Base-by-base conservation (phyloP, 53 echinoderm and acorn worm genomes). In the Astropecten irregularis region DNA sequence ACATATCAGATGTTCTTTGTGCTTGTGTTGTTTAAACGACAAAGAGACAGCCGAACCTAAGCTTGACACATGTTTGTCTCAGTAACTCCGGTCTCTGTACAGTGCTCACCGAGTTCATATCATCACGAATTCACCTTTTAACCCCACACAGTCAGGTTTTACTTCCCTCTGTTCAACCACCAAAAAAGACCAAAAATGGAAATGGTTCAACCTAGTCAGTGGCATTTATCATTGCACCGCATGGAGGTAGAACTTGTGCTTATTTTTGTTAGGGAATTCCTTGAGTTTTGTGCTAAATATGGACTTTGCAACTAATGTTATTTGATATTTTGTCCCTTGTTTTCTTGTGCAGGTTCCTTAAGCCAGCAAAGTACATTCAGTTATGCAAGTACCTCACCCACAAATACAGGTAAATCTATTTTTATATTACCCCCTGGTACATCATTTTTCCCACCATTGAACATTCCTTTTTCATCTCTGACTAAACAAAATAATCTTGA, bases 371-470 rank as follows among this genome's bases (percentile, higher is more conserved):
- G 73, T 71, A 73, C 85, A 31, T 85, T 72, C 63, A 73, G 85
- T 72, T 73, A 85, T 85, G 85, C 72, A 85, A 71, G 62, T 31
- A 71, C 85, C 6, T 72, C 85, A 71, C 85, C 85, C 25, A 85
- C 85, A 26, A 63, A 64, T 37, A 85, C 79, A 62, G 79, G 79
- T 79, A 66, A 66, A 42, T 6, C 42, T 42, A 42, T 42, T 42
- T 42, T 42, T 6, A 42, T 42, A 42, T 42, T 42, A n/a, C n/a
- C n/a, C n/a, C n/a, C n/a, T n/a, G n/a, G n/a, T n/a, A n/a, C n/a
- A n/a, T n/a, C n/a, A n/a, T n/a, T n/a, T n/a, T n/a, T n/a, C n/a
- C n/a, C n/a, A n/a, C n/a, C n/a, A n/a, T n/a, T n/a, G n/a, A n/a
- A n/a, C n/a, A n/a, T n/a, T n/a, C n/a, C n/a, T n/a, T n/a, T n/a